Evolutionary conservation across 2,888 invertebrate species (phyloP), one percentile per base, ranked within the genome.

Genomic region (Rhaphigaster nebulosa): DNA sequence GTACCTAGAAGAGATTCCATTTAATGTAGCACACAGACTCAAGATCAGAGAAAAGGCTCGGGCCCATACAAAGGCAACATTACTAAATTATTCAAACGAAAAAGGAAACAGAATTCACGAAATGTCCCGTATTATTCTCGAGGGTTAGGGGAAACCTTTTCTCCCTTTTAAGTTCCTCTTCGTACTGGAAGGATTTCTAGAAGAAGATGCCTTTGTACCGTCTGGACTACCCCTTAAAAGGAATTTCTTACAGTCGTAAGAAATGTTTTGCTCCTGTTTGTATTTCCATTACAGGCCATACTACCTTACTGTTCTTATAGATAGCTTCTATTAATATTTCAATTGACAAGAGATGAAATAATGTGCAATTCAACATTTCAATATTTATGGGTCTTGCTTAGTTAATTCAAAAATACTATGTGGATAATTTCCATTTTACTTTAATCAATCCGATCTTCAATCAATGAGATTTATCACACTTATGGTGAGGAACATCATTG

Each of bases 81-180:
- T 70, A 70, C 70, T 29, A 34, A 76, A 76, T 76, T 76, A 76
- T 76, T 76, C 34, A 18, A 76, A 76, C 34, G 38, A 76, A 76
- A 65, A 76, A 20, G 70, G 38, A 76, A 76, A 20, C 20, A 38
- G 38, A 76, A 76, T 76, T 76, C 70, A 76, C 34, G 70, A 76
- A 76, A 76, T 34, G 65, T 65, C 65, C 65, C 18, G 29, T 15
- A 5, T 18, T 34, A 76, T 76, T 15, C 70, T 20, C 20, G 20
- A 70, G 34, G 20, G 34, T 76, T 20, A 20, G 20, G 8, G 6
- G 15, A 76, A 76, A 29, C 70, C 38, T 76, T 76, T 76, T 38
- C 38, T 76, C 70, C 70, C 38, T 76, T 76, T 76, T 38, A 34
- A 76, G 70, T 34, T 20, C 70, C 70, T 76, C 70, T 76, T 34